Conservation (phyloP, 2,113 vertebrate species). For the Podilymbus podiceps region DNA sequence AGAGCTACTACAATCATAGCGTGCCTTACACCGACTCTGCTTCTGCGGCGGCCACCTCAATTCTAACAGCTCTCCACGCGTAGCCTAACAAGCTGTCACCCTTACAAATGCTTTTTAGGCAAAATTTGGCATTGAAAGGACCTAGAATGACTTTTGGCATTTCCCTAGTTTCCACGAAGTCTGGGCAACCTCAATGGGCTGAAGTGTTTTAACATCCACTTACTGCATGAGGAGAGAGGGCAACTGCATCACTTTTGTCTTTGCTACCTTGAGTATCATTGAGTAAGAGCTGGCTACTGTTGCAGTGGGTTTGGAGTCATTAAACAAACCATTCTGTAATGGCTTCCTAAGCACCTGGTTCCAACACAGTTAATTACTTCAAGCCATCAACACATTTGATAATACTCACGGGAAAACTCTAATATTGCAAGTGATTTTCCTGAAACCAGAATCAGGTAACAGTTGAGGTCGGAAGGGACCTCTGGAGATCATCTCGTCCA, state of each 20-base stretch:
- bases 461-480: background rate
- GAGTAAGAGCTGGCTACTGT: background rate
- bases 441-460: background rate
- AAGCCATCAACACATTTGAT: background rate
- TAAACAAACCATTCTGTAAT: background rate
- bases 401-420: background rate
- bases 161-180: background rate
- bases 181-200: background rate
- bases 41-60: background rate
- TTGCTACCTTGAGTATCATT: background rate
- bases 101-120: background rate
- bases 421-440: background rate
- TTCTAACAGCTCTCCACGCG: background rate
- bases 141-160: background rate
- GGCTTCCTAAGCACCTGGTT: background rate
- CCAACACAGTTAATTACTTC: background rate
- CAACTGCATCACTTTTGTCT: background rate
- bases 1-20: too few species aligned
- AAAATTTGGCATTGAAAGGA: background rate
- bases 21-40: background rate
- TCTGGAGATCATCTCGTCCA: background rate
- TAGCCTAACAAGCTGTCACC: background rate
- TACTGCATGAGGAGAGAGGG: background rate
- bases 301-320: background rate
- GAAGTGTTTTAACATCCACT: background rate